Base-by-base conservation (phyloP, 1,140 invertebrate genomes). In the Zelostemma sp. region DNA sequence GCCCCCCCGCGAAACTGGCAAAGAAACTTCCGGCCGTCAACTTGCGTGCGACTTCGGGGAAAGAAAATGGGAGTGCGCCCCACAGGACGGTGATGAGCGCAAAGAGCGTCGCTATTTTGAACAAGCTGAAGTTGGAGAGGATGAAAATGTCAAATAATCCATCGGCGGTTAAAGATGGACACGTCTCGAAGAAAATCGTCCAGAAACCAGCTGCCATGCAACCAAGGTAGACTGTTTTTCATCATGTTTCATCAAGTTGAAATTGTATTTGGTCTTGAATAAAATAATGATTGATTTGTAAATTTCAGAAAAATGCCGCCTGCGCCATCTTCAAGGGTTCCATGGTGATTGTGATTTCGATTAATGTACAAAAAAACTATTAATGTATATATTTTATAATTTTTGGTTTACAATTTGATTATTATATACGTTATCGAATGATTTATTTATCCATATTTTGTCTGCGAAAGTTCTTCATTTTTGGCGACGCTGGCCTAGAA, bases 91-190 rank as follows among this genome's bases (percentile, higher is more conserved):
- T 74, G 3, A 82, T 84, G 75, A 84, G 75, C 18, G 80, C 77
- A 1, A 85, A 82, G 46, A 84, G 76, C 60, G 58, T 84, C 1
- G 78, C 80, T 12, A 80, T 84, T 71, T 48, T 85, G 18, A 85
- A 85, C 61, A 84, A 78, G 60, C 28, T 85, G 1, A 85, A 82
- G 46, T 67, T 54, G 43, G 74, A 79, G 4, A 72, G 56, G 16
- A 21, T 73, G 19, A 79, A 71, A n/a, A 6, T 9, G 33, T n/a
- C 5, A 18, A 59, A 57, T 6, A 46, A 71, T 6, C 60, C 46
- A 14, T 38, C 43, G 31, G 38, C 55, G 6, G 19, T 63, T 6
- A 55, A 11, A 17, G 35, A 56, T 12, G 15, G 21, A 18, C 1
- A 53, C 35, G 17, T 43, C 33, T 11, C 8, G 21, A 14, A 15